Evolutionary conservation across 2,888 invertebrate genomes (phyloP), one percentile per base, ranked within the genome.

Genomic region (Melolontha melolontha): DNA sequence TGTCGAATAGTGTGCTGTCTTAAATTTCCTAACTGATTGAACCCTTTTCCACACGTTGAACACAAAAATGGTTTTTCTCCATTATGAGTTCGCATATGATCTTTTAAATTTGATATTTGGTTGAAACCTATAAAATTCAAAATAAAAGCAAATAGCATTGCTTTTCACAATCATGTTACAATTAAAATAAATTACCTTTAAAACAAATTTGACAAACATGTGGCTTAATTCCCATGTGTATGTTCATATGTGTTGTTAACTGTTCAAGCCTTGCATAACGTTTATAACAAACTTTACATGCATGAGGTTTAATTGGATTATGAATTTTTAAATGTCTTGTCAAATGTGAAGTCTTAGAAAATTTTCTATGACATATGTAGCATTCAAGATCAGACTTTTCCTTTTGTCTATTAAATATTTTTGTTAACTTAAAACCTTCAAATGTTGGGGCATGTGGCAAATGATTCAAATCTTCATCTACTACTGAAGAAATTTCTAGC

Each of bases 181-280:
- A 22, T 1, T 22, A 22, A 5, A 34, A 34, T 1, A 57, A 51
- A 29, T 40, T 54, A 69, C 69, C 87, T 86, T 89, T 89, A 68
- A 83, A 84, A 78, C 89, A 89, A 74, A 86, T 85, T 39, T 85
- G 82, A 77, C 89, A 89, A 12, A 84, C 81, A 77, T 89, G 86
- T 5, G 87, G 85, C 75, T 88, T 89, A 22, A 84, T 78, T 2
- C 87, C 86, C 16, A 84, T 83, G 79, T 89, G 89, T n/a, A 84
- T 83, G 72, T 86, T 87, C 80, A 88, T 82, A 76, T 90, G 90
- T 67, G 85, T 83, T 8, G 82, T 82, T 0, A 89, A 78, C 73
- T 88, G 88, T 55, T 89, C 88, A 1, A 85, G 84, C 52, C 89
- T 81, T 0, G 87, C 84, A 75, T 87, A 90, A 0, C 83, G 83